Conservation (phyloP, 2,113 vertebrate species). For the Cyanoliseus patagonus region DNA sequence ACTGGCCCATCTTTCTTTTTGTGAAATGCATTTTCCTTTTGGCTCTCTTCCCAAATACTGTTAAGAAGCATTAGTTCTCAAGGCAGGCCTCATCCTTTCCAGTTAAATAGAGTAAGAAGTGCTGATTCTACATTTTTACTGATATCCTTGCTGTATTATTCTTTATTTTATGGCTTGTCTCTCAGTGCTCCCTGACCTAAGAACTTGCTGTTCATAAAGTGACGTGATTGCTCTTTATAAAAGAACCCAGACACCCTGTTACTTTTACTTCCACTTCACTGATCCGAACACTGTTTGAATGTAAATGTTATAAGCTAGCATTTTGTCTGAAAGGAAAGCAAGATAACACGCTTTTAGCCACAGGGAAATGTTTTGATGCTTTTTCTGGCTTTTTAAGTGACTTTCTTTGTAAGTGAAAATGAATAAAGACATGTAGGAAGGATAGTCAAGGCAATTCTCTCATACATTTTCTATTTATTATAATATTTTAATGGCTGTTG, state of each 20-base stretch:
- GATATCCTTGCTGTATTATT: slow-evolving; percentile 72
- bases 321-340: not conserved
- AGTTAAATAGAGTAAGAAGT: slow-evolving; percentile 74
- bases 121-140: slow-evolving; percentile 74
- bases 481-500: not conserved
- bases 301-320: not conserved
- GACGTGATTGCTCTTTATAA: slow-evolving; percentile 60
- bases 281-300: not conserved
- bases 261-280: slow-evolving; percentile 8
- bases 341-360: not conserved
- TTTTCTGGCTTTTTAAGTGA: not conserved
- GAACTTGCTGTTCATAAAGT: slow-evolving; percentile 69
- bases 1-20: slow-evolving; percentile 28
- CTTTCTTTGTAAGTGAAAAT: not conserved
- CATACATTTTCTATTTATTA: not conserved
- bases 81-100: slow-evolving; percentile 67
- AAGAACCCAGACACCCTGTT: slow-evolving; percentile 37
- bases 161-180: slow-evolving; percentile 75
- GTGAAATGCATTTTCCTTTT: slow-evolving; percentile 73
- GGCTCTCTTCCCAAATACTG: slow-evolving; percentile 61
- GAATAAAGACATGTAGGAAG: not conserved
- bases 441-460: not conserved
- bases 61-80: slow-evolving; percentile 73
- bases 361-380: not conserved
- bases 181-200: slow-evolving; percentile 71